Percentiles rank a stretch among this genome's conserved stretches.
Conservation (phyloP, 2,113 vertebrate genomes). For the Rhinolophus ferrumequinum region DNA sequence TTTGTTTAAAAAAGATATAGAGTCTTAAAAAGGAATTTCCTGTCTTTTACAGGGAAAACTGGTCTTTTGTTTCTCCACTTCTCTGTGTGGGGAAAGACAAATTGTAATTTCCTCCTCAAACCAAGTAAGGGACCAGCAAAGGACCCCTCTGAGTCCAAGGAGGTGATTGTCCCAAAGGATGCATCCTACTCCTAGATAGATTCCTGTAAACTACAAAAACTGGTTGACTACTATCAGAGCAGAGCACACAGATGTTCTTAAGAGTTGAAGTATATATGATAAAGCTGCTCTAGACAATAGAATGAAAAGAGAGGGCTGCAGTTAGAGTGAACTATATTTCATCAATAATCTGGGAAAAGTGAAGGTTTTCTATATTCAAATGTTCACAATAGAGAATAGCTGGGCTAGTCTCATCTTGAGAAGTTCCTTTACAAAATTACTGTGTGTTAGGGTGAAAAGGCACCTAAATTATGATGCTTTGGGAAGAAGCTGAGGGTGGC, state of each 20-base stretch:
- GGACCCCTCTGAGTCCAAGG: neutral
- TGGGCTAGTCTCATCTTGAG: neutral
- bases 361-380: neutral
- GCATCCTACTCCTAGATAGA: neutral
- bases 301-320: neutral
- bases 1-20: neutral
- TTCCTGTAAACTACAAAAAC: neutral
- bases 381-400: neutral
- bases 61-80: neutral
- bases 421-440: neutral
- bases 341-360: neutral
- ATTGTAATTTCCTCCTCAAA: neutral
- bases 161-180: neutral
- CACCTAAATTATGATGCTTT: neutral
- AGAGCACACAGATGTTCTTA: neutral
- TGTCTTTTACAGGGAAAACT: neutral
- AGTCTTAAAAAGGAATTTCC: neutral
- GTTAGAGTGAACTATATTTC: neutral
- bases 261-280: neutral
- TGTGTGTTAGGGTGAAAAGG: neutral
- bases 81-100: neutral
- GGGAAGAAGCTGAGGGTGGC: accelerated
- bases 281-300: neutral
- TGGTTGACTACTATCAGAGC: neutral
- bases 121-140: neutral